phyloP scores from a whole-genome alignment of 1,140 invertebrate genomes.

The Campodea augens region DNA sequence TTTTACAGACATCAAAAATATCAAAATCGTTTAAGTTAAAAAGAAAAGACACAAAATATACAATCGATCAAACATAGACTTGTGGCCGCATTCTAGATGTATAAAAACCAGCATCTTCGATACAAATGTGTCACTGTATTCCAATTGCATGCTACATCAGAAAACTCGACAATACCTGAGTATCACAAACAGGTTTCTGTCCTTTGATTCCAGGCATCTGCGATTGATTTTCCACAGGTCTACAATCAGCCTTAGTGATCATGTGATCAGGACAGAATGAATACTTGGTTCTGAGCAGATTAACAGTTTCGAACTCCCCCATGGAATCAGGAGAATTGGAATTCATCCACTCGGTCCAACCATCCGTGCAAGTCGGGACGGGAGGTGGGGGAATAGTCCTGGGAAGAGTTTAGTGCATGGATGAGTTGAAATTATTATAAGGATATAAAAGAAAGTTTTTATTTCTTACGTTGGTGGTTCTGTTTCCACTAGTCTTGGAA shows the following conservation, averaged over 20 bases:
- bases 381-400: slow-evolving; percentile 6
- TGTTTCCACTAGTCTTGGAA: too few species aligned
- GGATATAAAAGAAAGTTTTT: too few species aligned
- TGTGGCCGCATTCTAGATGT: slow-evolving; percentile 14
- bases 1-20: background rate
- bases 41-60: background rate
- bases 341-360: slow-evolving; percentile 27
- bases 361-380: slow-evolving; percentile 8
- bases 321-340: slow-evolving; percentile 17
- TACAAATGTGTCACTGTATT: too few species aligned
- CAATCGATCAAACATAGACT: slow-evolving; percentile 9
- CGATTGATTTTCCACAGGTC: too few species aligned
- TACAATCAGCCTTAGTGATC: slow-evolving; percentile 19
- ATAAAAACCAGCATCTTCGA: too few species aligned
- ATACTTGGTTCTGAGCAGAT: slow-evolving; percentile 17
- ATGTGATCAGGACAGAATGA: slow-evolving; percentile 16
- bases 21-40: background rate
- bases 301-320: slow-evolving; percentile 22
- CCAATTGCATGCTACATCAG: too few species aligned
- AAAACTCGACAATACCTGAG: too few species aligned
- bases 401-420: slow-evolving; percentile 2
- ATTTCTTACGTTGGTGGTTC: too few species aligned
- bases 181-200: slow-evolving; percentile 11
- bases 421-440: too few species aligned
- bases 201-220: slow-evolving; percentile 13